Evolutionary conservation across 2,888 invertebrate genomes (phyloP).

Genomic region (Acleris laterana): DNA sequence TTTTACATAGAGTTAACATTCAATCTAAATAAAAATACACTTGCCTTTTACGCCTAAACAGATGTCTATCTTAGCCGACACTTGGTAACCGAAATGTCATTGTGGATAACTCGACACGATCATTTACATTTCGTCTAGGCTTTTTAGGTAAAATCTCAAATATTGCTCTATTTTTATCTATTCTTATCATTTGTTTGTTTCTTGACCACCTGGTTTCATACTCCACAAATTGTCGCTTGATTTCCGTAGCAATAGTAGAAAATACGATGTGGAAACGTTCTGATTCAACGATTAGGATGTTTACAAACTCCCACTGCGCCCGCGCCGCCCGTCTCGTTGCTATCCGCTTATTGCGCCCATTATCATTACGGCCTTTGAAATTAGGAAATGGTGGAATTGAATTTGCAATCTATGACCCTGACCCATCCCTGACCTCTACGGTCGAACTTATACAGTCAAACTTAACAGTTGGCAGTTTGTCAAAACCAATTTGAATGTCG

Average conservation of each 20-base stretch:
- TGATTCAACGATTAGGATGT: constrained; percentile 14
- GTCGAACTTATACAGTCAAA: no score
- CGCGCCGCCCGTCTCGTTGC: constrained; percentile 25
- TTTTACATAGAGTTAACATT: constrained; percentile 50
- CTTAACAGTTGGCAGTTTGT: no score
- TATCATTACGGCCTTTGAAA: constrained; percentile 29
- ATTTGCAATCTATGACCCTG: constrained; percentile 27
- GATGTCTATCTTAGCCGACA: constrained; percentile 9
- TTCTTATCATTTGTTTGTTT: no score
- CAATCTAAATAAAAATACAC: constrained; percentile 53
- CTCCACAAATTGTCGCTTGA: no score
- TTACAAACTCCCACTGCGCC: constrained; percentile 19
- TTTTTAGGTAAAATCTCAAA: background rate
- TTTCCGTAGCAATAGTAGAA: constrained; percentile 3
- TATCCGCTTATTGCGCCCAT: constrained; percentile 30
- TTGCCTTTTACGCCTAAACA: constrained; percentile 22
- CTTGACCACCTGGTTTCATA: no score
- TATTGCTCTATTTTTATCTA: background rate
- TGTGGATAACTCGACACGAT: background rate
- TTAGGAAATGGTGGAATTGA: constrained; percentile 30
- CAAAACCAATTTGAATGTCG: no score
- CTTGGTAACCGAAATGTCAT: constrained; percentile 3
- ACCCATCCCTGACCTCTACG: constrained; percentile 6
- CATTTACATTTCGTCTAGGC: background rate
- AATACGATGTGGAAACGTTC: constrained; percentile 2